These are phyloP conservation scores for Prorops nasuta DNA, from an alignment of 1,140 invertebrate species.

Conservation along the genomic window DNA sequence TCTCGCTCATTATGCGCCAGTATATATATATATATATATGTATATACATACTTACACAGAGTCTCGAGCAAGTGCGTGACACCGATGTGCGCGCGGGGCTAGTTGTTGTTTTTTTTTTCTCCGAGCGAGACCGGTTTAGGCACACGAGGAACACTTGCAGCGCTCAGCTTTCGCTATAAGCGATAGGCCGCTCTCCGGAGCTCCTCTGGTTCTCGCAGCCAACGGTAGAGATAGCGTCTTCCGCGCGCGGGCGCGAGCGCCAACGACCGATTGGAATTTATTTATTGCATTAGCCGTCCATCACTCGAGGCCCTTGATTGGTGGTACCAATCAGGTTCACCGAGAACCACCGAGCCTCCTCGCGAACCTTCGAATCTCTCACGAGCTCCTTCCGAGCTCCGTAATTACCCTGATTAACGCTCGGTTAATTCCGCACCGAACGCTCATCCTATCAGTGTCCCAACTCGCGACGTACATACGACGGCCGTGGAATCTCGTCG, in stretches of 20 bases:
- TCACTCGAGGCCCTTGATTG: constrained; percentile 34
- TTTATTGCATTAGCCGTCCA: constrained; percentile 42
- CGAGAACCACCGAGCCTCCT: neutral
- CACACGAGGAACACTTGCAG: constrained; percentile 33
- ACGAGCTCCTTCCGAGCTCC: neutral
- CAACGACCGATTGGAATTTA: constrained; percentile 36
- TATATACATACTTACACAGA: too few species aligned
- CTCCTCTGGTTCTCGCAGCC: constrained; percentile 14
- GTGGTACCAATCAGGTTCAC: constrained; percentile 29
- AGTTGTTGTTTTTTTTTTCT: constrained; percentile 5
- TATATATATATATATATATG: too few species aligned
- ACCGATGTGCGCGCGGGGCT: constrained; percentile 18
- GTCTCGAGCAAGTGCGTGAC: constrained; percentile 9
- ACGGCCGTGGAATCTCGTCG: too few species aligned
- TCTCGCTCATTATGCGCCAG: constrained; percentile 32
- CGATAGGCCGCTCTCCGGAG: constrained; percentile 14
- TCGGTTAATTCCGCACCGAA: neutral
- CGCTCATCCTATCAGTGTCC: too few species aligned
- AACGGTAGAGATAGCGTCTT: constrained; percentile 23
- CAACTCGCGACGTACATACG: too few species aligned
- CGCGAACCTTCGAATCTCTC: neutral
- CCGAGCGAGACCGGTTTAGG: constrained; percentile 26
- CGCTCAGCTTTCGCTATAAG: constrained; percentile 33
- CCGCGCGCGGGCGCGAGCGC: constrained; percentile 21
- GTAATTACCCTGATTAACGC: constrained; percentile 30